A percentile compares a stretch with the other conserved stretches of the same genome.
phyloP scores from a whole-genome alignment of 2,888 invertebrate genomes.

The Alviniconcha strummeri region DNA sequence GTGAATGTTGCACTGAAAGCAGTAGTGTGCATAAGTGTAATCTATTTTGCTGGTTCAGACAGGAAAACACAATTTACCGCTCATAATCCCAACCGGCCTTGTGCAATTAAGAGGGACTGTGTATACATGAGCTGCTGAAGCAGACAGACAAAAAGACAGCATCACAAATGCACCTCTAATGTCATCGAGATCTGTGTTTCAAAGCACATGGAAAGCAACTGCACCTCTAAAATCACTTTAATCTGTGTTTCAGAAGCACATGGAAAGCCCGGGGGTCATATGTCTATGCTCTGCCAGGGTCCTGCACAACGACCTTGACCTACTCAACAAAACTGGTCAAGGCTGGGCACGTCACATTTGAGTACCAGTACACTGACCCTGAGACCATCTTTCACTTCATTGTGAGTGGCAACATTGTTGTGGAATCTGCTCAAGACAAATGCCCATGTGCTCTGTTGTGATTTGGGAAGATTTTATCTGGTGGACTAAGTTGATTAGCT shows the following conservation, averaged over 20 bases:
- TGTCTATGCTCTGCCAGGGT: constrained; percentile 75
- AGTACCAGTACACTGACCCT: constrained; percentile 76
- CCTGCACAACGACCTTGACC: constrained; percentile 76
- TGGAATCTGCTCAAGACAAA: too few relatives aligned
- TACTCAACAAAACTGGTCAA: constrained; percentile 77
- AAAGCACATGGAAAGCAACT: constrained; percentile 57
- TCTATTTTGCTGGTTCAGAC: too few relatives aligned
- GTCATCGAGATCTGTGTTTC: constrained; percentile 26
- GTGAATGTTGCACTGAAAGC: too few relatives aligned
- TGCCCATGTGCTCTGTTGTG: not conserved
- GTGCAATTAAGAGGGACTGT: too few relatives aligned
- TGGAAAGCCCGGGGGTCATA: constrained; percentile 71
- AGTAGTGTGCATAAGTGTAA: too few relatives aligned
- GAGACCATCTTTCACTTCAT: constrained; percentile 75
- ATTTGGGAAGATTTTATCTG: not conserved
- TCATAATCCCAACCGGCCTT: too few relatives aligned
- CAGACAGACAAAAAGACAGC: too few relatives aligned
- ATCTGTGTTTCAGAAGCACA: constrained; percentile 50
- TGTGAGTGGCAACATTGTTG: constrained; percentile 62
- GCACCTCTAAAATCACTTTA: too few relatives aligned
- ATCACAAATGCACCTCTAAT: too few relatives aligned
- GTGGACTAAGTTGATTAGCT: too few relatives aligned
- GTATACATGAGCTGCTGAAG: too few relatives aligned
- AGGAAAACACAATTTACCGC: too few relatives aligned
- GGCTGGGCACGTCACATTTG: constrained; percentile 76